Base-by-base conservation (phyloP, 92 coral and sea anemone species). In the Ricordea florida region DNA sequence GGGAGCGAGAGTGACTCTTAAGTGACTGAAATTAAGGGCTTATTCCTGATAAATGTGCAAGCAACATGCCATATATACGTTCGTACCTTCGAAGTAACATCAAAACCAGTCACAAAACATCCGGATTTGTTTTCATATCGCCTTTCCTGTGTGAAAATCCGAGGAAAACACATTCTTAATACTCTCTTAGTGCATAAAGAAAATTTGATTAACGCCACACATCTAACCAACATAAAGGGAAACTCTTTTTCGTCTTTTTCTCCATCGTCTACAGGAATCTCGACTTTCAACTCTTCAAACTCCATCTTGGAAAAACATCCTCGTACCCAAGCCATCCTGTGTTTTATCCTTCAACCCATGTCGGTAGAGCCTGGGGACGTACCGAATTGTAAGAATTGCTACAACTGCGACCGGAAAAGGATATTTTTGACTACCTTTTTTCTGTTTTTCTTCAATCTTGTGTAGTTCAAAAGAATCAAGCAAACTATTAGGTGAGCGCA, bases 281-380 rank as follows among this genome's bases (percentile, higher is more conserved):
- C 98, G 4, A 94, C 86, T 76, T 91, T 94, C 72, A 94, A 84
- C 68, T 94, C 98, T 59, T 94, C 98, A 82, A 94, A 94, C 93
- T 94, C 98, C 98, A 94, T 94, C 82, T 94, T 94, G 90, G 62
- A 90, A 64, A 31, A 15, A 63, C n/a, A 0, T 11, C 26, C 49
- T 49, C 62, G 74, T 83, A 51, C 66, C 52, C 79, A 66, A 53
- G 25, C 50, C 17, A 21, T 69, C 53, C 17, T 25, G 9, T 21
- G 6, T 13, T 11, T 1, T 45, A 2, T 11, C 17, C 20, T 6
- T 17, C 26, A 3, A 42, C 6, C 14, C 6, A 59, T 16, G 6
- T 11, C 13, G 14, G 28, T 42, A 16, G 56, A 31, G 13, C 67
- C 67, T 45, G 30, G 10, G 1, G 34, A 23, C 3, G 59, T 10